phyloP scores from a whole-genome alignment of 1,140 invertebrate species.

The Zaprionus gabonicus region DNA sequence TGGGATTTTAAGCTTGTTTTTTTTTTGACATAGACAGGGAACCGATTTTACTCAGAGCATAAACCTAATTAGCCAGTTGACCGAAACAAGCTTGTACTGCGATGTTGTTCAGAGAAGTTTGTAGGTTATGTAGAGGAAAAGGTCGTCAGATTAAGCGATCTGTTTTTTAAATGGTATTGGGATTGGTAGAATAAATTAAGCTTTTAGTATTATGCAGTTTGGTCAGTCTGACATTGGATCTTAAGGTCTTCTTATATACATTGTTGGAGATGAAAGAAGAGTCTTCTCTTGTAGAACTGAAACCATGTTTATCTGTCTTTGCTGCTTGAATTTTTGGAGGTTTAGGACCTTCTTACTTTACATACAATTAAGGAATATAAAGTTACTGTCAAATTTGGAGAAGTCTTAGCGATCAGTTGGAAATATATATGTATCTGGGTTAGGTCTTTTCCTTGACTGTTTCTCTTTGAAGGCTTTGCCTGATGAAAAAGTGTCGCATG shows the following conservation, averaged over 20 bases:
- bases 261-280: background rate
- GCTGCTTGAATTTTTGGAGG: background rate
- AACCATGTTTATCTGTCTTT: background rate
- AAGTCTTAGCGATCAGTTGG: background rate
- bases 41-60: background rate
- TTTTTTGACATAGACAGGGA: background rate
- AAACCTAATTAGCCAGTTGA: constrained; percentile 2
- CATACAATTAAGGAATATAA: too few species aligned
- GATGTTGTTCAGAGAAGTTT: background rate
- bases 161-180: background rate
- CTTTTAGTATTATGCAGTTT: background rate
- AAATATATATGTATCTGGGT: too few species aligned
- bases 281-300: background rate
- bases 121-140: background rate
- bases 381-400: too few species aligned
- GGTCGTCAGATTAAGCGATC: background rate
- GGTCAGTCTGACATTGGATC: background rate
- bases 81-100: background rate
- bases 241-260: background rate
- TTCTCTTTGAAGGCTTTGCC: background rate
- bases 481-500: constrained; percentile 1
- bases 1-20: background rate
- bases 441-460: background rate
- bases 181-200: background rate
- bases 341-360: background rate